phyloP scores from a whole-genome alignment of 2,113 vertebrate genomes.

The Phyllostomus hastatus region DNA sequence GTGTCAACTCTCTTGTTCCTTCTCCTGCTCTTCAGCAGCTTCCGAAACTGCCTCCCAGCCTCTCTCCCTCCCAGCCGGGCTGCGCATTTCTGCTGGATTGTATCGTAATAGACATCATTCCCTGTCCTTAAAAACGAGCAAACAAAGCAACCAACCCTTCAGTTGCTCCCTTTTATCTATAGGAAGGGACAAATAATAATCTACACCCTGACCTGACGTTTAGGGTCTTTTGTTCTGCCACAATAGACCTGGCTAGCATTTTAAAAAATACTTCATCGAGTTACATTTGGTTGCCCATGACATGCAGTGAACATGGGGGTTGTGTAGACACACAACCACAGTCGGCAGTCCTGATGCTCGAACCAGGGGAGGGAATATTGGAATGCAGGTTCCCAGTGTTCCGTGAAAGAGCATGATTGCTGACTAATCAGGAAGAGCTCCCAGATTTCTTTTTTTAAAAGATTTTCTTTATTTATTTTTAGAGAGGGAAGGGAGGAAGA shows the following conservation, averaged over 20 bases:
- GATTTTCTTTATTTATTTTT: too few relatives aligned
- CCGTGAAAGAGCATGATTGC: background rate
- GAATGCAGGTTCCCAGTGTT: background rate
- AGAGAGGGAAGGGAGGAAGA: too few relatives aligned
- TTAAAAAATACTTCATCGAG: background rate
- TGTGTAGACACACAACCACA: background rate
- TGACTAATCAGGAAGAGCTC: background rate
- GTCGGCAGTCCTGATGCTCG: background rate
- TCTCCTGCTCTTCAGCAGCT: background rate
- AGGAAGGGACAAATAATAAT: background rate
- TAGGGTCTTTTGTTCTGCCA: background rate
- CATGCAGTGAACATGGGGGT: background rate
- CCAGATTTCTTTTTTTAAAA: background rate
- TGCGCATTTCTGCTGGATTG: background rate
- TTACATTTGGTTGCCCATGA: background rate
- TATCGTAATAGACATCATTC: background rate
- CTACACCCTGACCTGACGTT: background rate
- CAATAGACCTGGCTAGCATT: background rate
- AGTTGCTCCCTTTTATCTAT: background rate
- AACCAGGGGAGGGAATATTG: background rate
- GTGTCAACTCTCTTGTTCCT: background rate
- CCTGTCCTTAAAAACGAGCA: background rate
- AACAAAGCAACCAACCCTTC: background rate
- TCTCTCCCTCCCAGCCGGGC: background rate
- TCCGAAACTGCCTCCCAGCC: background rate